A percentile compares a stretch with the other conserved stretches of the same genome.
Conservation (phyloP, 2,113 vertebrate species). For the Callionymus lyra region DNA sequence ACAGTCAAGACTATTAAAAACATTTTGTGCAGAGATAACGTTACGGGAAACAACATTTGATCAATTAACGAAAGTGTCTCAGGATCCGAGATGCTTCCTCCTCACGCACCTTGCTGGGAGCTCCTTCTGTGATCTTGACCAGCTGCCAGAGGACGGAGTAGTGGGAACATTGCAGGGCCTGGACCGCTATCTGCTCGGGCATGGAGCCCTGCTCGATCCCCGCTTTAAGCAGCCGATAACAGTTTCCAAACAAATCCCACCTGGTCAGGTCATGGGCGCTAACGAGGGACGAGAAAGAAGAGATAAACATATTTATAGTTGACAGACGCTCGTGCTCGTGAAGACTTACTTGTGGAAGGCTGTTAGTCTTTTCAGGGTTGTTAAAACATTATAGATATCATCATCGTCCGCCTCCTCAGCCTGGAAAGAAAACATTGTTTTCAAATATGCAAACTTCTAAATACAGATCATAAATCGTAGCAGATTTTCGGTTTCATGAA, state of each 20-base stretch:
- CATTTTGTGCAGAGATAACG: no score
- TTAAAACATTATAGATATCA: conserved; percentile 95
- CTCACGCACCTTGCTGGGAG: conserved; percentile 84
- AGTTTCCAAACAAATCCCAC: conserved; percentile 97
- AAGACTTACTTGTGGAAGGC: conserved; percentile 93
- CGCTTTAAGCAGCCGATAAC: conserved; percentile 92
- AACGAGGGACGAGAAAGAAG: conserved; percentile 19
- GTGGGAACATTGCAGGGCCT: conserved; percentile 97
- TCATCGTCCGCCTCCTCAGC: conserved; percentile 97
- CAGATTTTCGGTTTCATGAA: neutral
- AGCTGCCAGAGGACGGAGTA: conserved; percentile 99
- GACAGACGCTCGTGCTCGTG: neutral
- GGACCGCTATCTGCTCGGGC: conserved; percentile 98
- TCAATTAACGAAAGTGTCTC: no score
- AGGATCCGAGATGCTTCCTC: no score
- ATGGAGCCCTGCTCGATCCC: conserved; percentile 98
- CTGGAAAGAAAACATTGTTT: no score
- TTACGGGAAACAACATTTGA: no score
- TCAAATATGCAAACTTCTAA: no score
- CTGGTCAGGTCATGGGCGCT: conserved; percentile 96
- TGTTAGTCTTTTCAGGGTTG: conserved; percentile 90
- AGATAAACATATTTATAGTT: no score
- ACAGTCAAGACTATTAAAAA: no score
- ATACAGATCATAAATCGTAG: neutral
- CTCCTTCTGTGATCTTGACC: conserved; percentile 95